Percentiles rank a stretch among this genome's conserved stretches.
phyloP scores from a whole-genome alignment of 1,140 invertebrate genomes.

The Lasioglossum albipes region DNA sequence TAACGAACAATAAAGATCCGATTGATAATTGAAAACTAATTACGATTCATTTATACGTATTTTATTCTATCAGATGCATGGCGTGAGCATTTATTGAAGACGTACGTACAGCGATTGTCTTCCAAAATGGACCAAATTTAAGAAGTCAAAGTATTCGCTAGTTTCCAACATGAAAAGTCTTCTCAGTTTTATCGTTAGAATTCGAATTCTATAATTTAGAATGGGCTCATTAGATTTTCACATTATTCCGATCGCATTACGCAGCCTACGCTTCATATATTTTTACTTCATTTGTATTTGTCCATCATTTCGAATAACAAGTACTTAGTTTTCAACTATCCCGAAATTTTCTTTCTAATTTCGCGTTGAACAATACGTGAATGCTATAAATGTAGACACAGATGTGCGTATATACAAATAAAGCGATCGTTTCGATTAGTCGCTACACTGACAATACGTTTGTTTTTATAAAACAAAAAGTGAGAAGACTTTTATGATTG shows the following conservation, averaged over 20 bases:
- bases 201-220: neutral
- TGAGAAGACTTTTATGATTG: conserved; percentile 1
- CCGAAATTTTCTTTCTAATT: neutral
- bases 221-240: neutral
- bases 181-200: neutral
- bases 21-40: conserved; percentile 3
- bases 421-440: neutral
- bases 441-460: neutral
- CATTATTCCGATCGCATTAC: neutral
- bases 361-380: neutral
- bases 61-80: neutral
- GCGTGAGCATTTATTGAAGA: neutral
- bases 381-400: neutral
- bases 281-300: neutral
- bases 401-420: neutral
- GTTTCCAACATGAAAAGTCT: neutral
- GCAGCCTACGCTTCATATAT: neutral
- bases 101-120: neutral
- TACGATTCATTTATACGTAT: neutral
- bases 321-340: neutral
- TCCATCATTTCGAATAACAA: neutral
- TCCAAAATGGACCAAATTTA: conserved; percentile 26
- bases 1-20: neutral
- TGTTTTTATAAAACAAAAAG: neutral
- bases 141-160: conserved; percentile 17